Base-by-base conservation (phyloP, 1,140 invertebrate species). In the Chymomyza costata region DNA sequence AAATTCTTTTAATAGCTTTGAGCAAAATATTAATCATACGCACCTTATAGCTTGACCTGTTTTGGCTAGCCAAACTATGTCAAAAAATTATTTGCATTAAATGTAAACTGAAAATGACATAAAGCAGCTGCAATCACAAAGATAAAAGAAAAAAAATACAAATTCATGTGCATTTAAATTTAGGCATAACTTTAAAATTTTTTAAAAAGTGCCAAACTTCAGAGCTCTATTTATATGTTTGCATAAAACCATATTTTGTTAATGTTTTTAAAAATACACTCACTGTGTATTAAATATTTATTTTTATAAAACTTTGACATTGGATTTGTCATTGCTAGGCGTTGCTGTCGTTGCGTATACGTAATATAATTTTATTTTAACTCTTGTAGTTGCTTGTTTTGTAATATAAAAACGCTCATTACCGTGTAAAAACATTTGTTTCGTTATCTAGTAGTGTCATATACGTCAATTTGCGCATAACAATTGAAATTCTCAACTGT, bases 241-340 rank as follows among this genome's bases (percentile, higher is more conserved):
- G 13, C 31, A 16, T 15, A 28, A 45, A 15, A 21, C 16, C 17
- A 8, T 28, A 16, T 35, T 51, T 39, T 38, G 16, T 51, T 28
- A 19, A 53, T 48, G 37, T 51, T 51, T 25, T 30, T 25, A 32
- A 25, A 58, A 51, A 58, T 32, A 17, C 47, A 17, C 34, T 62
- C 46, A 31, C 49, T 46, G 35, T 60, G 38, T 54, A 54, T 63
- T 53, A n/a, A 80, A 80, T 73, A 81, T 80, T 80, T 81, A 81
- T 81, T 81, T 81, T 81, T 81, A 82, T 81, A 81, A 81, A 69
- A 57, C 65, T 81, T 69, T 81, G 80, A 83, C 81, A 83, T 83
- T 83, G 81, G 69, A 69, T 83, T 76, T 83, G 80, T 83, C 80
- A 83, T 83, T 83, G 80, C 73, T 66, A 13, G 35, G 63, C 58